Evolutionary conservation across 1,140 invertebrate species (phyloP).

Genomic region (Lordiphosa mommai): DNA sequence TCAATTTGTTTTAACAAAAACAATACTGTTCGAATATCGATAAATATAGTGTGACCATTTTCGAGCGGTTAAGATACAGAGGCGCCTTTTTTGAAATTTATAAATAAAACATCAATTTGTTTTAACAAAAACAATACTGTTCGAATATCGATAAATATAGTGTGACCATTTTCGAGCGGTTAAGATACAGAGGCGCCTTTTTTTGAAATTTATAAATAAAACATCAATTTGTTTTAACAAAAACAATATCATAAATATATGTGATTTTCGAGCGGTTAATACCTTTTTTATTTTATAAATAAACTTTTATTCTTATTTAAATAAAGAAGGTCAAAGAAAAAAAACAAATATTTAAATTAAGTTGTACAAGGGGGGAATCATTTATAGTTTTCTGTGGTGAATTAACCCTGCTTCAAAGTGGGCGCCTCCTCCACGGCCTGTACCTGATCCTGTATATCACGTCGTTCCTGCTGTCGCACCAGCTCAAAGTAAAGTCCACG

Average conservation of each 20-base stretch:
- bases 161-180: too few species aligned
- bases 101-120: constrained; percentile 13
- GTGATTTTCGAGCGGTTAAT: constrained; percentile 5
- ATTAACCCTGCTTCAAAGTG: constrained; percentile 2
- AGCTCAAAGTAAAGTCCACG: constrained; percentile 86
- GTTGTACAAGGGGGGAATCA: constrained; percentile 15
- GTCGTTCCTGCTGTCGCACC: constrained; percentile 80
- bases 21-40: constrained; percentile 54
- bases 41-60: too few species aligned
- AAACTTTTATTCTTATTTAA: background rate
- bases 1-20: constrained; percentile 52
- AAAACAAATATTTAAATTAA: constrained; percentile 5
- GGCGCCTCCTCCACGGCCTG: constrained; percentile 39
- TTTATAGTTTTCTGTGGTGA: background rate
- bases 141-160: too few species aligned
- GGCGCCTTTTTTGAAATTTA: constrained; percentile 27
- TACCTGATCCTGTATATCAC: constrained; percentile 59
- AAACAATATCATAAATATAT: constrained; percentile 7
- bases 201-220: constrained; percentile 27
- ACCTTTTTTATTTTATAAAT: constrained; percentile 23
- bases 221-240: too few species aligned
- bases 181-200: constrained; percentile 39
- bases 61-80: too few species aligned
- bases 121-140: constrained; percentile 62
- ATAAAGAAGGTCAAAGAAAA: constrained; percentile 2